These are phyloP conservation scores for Autographa gamma DNA, from an alignment of 2,888 invertebrate species.

Conservation along the genomic window DNA sequence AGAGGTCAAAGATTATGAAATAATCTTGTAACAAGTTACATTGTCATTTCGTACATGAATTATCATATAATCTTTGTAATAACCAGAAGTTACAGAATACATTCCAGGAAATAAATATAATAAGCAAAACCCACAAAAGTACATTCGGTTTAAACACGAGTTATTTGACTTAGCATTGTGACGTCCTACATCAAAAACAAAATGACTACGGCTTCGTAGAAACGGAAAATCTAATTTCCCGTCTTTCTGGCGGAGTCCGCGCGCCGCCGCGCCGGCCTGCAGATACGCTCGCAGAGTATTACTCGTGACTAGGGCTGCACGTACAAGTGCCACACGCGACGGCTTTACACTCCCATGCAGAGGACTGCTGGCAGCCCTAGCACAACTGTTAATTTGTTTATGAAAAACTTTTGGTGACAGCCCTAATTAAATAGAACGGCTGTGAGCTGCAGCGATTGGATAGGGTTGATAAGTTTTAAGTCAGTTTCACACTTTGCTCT, in stretches of 20 bases:
- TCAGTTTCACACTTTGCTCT: not conserved
- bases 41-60: no score
- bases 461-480: not conserved
- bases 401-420: constrained; percentile 22
- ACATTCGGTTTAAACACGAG: not conserved
- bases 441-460: not conserved
- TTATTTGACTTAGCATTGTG: constrained; percentile 3
- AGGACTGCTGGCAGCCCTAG: constrained; percentile 7
- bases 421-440: constrained; percentile 12
- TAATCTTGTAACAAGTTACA: no score
- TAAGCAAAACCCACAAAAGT: not conserved
- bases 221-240: constrained; percentile 41
- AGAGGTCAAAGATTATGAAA: no score
- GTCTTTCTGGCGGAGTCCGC: not conserved
- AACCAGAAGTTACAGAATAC: no score
- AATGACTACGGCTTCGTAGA: constrained; percentile 17
- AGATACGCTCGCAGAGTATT: not conserved
- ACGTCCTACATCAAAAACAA: constrained; percentile 18
- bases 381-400: constrained; percentile 26
- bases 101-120: not conserved
- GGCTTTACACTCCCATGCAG: constrained; percentile 33
- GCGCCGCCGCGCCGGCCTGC: not conserved
- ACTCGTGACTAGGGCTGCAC: not conserved
- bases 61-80: no score
- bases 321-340: not conserved